phyloP scores from a whole-genome alignment of 2,113 vertebrate species.

The Machaerirhynchus nigripectus region DNA sequence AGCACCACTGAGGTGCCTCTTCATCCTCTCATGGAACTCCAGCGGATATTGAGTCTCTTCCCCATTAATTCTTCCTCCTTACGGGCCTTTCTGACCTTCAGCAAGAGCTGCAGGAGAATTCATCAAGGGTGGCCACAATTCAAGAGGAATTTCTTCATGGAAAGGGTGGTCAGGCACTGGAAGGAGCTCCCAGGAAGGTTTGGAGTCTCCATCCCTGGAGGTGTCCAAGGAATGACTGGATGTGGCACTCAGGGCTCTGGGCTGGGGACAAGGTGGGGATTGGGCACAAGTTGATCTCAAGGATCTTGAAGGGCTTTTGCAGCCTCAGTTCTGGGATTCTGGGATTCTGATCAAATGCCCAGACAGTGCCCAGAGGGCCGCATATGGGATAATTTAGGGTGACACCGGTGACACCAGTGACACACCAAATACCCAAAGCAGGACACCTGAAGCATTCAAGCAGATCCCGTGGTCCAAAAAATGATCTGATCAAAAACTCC shows the following conservation, averaged over 20 bases:
- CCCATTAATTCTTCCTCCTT: background rate
- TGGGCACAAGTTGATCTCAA: rapidly evolving
- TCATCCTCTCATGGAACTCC: background rate
- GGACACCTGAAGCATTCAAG: background rate
- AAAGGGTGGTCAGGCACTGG: background rate
- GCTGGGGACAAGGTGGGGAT: background rate
- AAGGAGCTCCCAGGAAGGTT: background rate
- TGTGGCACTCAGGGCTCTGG: background rate
- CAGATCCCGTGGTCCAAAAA: background rate
- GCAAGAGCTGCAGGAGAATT: background rate
- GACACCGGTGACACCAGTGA: background rate
- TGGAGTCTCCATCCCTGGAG: background rate
- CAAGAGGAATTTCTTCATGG: background rate
- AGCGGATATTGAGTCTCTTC: background rate
- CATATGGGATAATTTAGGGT: rapidly evolving
- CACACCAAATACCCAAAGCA: background rate
- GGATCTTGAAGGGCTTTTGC: background rate
- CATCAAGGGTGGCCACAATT: background rate
- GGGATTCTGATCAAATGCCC: background rate
- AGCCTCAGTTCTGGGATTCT: background rate
- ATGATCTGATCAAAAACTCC: background rate
- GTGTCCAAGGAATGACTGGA: background rate
- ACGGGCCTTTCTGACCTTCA: background rate
- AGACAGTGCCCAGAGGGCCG: background rate
- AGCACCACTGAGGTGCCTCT: background rate